These are phyloP conservation scores for Coracopsis vasa DNA, from an alignment of 2,113 vertebrate species.

Conservation along the genomic window DNA sequence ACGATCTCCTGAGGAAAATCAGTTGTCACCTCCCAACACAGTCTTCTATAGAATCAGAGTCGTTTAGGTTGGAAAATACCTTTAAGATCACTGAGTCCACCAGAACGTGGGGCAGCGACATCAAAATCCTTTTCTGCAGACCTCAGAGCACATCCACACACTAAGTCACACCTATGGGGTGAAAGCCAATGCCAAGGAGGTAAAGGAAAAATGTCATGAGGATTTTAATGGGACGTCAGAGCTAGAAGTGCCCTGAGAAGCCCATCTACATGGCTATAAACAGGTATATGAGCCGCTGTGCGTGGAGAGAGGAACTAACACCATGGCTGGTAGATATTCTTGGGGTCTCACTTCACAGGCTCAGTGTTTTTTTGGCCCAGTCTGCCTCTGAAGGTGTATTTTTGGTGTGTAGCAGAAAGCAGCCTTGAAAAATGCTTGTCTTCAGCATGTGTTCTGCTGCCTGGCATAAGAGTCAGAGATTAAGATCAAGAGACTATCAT, in stretches of 20 bases:
- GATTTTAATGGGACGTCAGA: not conserved
- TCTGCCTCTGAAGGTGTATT: not conserved
- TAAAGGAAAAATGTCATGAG: not conserved
- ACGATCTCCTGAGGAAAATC: not conserved
- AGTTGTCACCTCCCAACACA: not conserved
- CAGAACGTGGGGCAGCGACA: accelerated
- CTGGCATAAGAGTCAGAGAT: slow-evolving; percentile 36
- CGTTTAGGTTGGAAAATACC: not conserved
- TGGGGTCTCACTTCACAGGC: accelerated
- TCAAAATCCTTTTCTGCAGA: not conserved
- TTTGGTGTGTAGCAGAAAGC: not conserved
- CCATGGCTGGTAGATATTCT: accelerated
- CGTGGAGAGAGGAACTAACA: not conserved
- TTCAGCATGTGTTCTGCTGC: not conserved
- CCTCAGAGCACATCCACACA: accelerated
- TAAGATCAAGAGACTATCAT: slow-evolving; percentile 35
- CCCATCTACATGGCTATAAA: not conserved
- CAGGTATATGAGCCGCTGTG: not conserved
- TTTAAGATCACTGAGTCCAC: not conserved
- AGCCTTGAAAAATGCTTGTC: not conserved
- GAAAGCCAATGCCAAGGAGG: not conserved
- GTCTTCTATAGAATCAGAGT: not conserved
- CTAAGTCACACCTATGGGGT: accelerated
- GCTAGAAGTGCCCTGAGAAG: no score
- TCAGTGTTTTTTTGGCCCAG: accelerated